Percentiles rank a stretch among this genome's conserved stretches.
These are phyloP conservation scores for Dilophus febrilis DNA, from an alignment of 2,888 invertebrate genomes.

Conservation along the genomic window DNA sequence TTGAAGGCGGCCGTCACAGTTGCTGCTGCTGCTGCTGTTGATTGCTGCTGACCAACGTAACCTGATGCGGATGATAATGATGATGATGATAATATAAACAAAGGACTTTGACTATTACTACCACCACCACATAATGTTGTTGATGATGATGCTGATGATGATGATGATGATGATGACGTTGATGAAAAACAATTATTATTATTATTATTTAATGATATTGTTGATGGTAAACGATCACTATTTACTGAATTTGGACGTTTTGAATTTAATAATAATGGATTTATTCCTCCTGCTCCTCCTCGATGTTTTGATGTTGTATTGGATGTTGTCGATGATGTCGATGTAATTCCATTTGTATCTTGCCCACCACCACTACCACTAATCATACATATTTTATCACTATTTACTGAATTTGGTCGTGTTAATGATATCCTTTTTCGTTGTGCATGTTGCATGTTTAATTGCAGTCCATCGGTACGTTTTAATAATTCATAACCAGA, in stretches of 20 bases:
- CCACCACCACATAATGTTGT: conserved; percentile 14
- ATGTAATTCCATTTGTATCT: too few species aligned
- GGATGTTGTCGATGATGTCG: conserved; percentile 12
- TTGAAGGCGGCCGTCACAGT: neutral
- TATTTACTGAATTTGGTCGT: conserved; percentile 26
- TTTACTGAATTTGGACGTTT: conserved; percentile 19
- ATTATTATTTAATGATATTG: conserved; percentile 12
- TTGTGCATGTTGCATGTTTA: neutral
- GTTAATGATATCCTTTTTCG: conserved; percentile 18
- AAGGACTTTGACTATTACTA: conserved; percentile 14
- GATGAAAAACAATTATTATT: too few species aligned
- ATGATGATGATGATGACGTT: conserved; percentile 15
- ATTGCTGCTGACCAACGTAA: neutral
- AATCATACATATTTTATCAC: too few species aligned
- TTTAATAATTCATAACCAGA: conserved; percentile 20
- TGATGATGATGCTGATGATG: conserved; percentile 13
- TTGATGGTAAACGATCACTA: conserved; percentile 13
- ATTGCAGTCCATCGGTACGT: neutral
- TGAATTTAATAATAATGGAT: conserved; percentile 6
- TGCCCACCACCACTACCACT: too few species aligned
- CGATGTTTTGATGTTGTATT: conserved; percentile 11
- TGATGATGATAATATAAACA: conserved; percentile 4
- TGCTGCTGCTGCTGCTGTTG: neutral
- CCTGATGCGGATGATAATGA: conserved; percentile 2
- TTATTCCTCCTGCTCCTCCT: too few species aligned